Conservation (phyloP, 2,113 vertebrate genomes). For the Electrona antarctica region DNA sequence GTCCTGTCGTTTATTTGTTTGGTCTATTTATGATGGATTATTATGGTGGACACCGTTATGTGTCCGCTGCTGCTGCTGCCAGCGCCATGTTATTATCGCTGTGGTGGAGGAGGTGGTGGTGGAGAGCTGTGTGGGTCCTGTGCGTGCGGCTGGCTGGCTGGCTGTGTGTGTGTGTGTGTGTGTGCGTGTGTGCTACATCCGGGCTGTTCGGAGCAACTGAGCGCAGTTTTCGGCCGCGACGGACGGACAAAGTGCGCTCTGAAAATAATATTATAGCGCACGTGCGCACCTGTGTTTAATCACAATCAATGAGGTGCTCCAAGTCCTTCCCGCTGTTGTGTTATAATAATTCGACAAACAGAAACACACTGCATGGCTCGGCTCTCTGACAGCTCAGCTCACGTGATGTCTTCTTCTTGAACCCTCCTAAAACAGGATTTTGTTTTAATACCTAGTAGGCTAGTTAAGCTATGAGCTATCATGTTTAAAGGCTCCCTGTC, state of each 20-base stretch:
- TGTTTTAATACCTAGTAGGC: too few relatives aligned
- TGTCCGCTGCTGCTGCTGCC: slow-evolving; percentile 43
- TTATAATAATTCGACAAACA: too few relatives aligned
- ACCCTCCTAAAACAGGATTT: too few relatives aligned
- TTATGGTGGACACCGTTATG: slow-evolving; percentile 64
- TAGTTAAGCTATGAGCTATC: too few relatives aligned
- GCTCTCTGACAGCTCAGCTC: too few relatives aligned
- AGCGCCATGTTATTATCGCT: slow-evolving; percentile 77
- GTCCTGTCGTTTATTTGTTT: slow-evolving; percentile 55
- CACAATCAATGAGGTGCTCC: background rate
- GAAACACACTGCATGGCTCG: too few relatives aligned
- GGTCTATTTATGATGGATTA: slow-evolving; percentile 37
- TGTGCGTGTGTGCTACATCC: slow-evolving; percentile 74
- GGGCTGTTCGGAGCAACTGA: slow-evolving; percentile 73
- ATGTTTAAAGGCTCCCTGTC: too few relatives aligned
- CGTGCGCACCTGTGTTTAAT: slow-evolving; percentile 64
- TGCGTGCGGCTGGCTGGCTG: slow-evolving; percentile 1
- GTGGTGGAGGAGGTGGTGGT: background rate
- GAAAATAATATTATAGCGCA: slow-evolving; percentile 1
- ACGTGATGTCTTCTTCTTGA: too few relatives aligned
- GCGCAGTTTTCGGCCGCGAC: slow-evolving; percentile 46
- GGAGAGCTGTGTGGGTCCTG: slow-evolving; percentile 52
- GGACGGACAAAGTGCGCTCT: slow-evolving; percentile 56
- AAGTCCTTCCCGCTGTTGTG: background rate
- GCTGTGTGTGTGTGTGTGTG: too few relatives aligned